phyloP scores from a whole-genome alignment of 2,888 invertebrate genomes.

The Laspeyria flexula region DNA sequence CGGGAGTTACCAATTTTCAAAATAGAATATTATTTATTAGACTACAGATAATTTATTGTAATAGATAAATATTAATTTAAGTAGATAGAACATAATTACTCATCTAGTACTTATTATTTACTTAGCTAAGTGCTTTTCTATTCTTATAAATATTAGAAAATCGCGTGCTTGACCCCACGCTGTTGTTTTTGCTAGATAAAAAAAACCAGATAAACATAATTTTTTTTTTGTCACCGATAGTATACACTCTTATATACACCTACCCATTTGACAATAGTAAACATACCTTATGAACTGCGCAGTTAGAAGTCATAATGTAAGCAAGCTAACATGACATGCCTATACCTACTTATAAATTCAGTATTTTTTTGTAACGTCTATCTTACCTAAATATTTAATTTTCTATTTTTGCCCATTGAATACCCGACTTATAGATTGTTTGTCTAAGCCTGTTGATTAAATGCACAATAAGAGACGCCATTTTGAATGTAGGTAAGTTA shows the following conservation, averaged over 20 bases:
- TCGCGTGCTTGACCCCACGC: conserved; percentile 1
- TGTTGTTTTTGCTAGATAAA: conserved; percentile 8
- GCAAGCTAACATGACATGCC: conserved; percentile 1
- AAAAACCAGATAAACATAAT: no score
- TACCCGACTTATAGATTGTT: conserved; percentile 11
- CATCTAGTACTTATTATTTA: no score
- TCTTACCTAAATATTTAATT: conserved; percentile 24
- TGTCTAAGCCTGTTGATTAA: conserved; percentile 16
- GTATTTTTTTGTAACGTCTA: no score
- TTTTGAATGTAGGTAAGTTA: conserved; percentile 24
- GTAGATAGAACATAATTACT: no score
- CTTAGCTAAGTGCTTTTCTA: neutral
- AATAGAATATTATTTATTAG: no score
- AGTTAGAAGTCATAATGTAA: neutral
- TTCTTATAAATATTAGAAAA: neutral
- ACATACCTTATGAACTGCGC: conserved; percentile 3
- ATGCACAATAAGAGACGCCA: conserved; percentile 38
- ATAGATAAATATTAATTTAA: no score
- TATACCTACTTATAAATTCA: neutral
- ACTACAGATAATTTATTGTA: no score
- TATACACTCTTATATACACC: no score
- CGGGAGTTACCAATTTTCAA: no score
- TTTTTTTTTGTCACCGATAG: no score
- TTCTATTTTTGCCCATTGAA: conserved; percentile 36
- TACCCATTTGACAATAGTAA: no score